A percentile compares a stretch with the other conserved stretches of the same genome.
Evolutionary conservation across 23 tunicate genomes (phyloP).

Genomic region (Diplosoma virens): DNA sequence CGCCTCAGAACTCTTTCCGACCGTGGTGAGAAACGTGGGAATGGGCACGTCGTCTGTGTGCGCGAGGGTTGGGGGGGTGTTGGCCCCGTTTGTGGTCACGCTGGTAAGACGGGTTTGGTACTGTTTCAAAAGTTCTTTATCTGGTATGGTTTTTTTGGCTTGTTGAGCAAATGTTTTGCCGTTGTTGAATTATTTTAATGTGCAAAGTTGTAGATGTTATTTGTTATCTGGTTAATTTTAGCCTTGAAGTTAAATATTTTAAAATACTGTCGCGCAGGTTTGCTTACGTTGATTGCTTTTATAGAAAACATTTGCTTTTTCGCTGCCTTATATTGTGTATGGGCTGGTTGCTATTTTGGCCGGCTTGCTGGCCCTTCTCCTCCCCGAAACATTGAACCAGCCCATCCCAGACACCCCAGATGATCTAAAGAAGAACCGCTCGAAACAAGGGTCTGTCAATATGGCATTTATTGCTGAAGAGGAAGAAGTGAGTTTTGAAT

Average conservation of each 20-base stretch:
- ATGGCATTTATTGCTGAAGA: no score
- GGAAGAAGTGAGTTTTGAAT: no score
- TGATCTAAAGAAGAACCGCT: no score
- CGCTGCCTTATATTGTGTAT: slow-evolving; percentile 59
- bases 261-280: no score
- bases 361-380: slow-evolving; percentile 28
- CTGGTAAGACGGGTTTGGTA: slow-evolving; percentile 21
- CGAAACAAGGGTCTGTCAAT: no score
- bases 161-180: no score
- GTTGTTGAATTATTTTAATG: no score
- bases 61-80: slow-evolving; percentile 89
- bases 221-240: no score
- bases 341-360: slow-evolving; percentile 50
- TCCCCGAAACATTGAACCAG: slow-evolving; percentile 85
- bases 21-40: slow-evolving; percentile 72
- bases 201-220: no score
- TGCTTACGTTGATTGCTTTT: no score
- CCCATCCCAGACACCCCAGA: slow-evolving; percentile 83
- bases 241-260: no score
- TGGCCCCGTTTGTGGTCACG: slow-evolving; percentile 55
- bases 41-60: slow-evolving; percentile 82
- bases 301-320: no score
- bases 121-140: background rate
- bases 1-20: slow-evolving; percentile 86
- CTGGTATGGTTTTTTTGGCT: background rate